Conservation (phyloP, 2,797 vertebrate species). For the Scarus forsteni region DNA sequence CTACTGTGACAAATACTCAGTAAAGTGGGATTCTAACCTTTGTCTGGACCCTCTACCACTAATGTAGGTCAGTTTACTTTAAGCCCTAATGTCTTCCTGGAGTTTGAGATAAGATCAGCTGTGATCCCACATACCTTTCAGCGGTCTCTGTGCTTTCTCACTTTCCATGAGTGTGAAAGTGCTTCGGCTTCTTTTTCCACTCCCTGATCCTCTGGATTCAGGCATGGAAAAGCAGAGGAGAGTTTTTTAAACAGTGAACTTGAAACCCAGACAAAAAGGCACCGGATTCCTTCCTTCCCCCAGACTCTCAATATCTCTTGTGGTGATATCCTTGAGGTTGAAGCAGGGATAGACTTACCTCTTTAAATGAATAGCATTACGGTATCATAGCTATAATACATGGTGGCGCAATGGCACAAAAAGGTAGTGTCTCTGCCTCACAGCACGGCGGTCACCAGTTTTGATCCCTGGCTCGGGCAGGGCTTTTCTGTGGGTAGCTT, state of each 20-base stretch:
- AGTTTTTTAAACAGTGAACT: slow-evolving; percentile 58
- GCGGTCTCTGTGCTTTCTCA: slow-evolving; percentile 26
- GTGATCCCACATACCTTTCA: slow-evolving; percentile 12
- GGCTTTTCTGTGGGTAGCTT: no score
- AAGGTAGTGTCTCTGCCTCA: no score
- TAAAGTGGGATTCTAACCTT: background rate
- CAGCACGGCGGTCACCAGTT: no score
- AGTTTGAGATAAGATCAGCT: slow-evolving; percentile 22
- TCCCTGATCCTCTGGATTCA: slow-evolving; percentile 68
- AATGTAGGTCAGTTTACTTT: background rate
- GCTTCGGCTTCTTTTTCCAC: slow-evolving; percentile 55
- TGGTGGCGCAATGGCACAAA: no score
- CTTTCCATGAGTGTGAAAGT: slow-evolving; percentile 62
- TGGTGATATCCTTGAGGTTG: slow-evolving; percentile 17
- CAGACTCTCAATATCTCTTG: slow-evolving; percentile 49
- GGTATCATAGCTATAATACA: no score
- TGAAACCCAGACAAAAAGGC: slow-evolving; percentile 74
- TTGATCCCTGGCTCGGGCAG: no score
- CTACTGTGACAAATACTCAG: slow-evolving; percentile 27
- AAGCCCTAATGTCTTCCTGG: slow-evolving; percentile 7
- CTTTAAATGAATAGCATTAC: background rate
- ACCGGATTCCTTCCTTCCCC: slow-evolving; percentile 56
- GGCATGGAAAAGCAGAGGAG: slow-evolving; percentile 71
- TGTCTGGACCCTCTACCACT: slow-evolving; percentile 8
- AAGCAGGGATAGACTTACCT: slow-evolving; percentile 1